These are phyloP conservation scores for Pipa parva DNA, from an alignment of 2,113 vertebrate genomes.

Conservation along the genomic window DNA sequence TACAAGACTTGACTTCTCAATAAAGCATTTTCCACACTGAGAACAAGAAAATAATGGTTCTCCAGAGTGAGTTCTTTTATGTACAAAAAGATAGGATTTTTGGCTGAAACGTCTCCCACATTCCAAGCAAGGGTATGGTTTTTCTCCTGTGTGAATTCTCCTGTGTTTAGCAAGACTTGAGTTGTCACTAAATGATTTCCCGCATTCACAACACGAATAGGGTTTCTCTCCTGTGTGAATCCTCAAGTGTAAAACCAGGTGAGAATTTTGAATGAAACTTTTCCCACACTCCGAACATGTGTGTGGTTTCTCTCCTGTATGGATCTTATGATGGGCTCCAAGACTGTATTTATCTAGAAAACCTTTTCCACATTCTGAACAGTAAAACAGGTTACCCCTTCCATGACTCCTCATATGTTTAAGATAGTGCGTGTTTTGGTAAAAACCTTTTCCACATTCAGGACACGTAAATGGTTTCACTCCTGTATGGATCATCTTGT, in stretches of 20 bases:
- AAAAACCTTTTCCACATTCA: conserved; percentile 50
- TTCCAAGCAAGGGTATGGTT: conserved; percentile 49
- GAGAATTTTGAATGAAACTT: conserved; percentile 54
- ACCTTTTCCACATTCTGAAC: conserved; percentile 53
- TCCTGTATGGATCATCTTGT: conserved; percentile 43
- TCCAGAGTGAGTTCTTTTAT: conserved; percentile 50
- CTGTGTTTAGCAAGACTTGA: conserved; percentile 16
- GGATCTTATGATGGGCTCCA: conserved; percentile 51
- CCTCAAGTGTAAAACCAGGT: conserved; percentile 52
- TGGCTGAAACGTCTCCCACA: conserved; percentile 53
- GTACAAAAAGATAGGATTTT: conserved; percentile 48
- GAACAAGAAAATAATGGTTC: conserved; percentile 51
- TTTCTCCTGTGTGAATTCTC: conserved; percentile 45
- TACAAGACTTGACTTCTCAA: conserved; percentile 50
- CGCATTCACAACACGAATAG: conserved; percentile 43
- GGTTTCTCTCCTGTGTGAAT: conserved; percentile 55
- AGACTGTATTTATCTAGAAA: conserved; percentile 56
- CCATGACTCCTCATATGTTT: conserved; percentile 51
- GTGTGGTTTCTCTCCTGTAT: conserved; percentile 57
- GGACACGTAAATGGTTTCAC: conserved; percentile 46
- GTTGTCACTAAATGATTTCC: conserved; percentile 52
- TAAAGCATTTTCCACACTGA: conserved; percentile 54
- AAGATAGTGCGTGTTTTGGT: conserved; percentile 41
- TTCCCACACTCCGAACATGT: conserved; percentile 53
- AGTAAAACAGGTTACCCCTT: conserved; percentile 53